A percentile compares a stretch with the other conserved stretches of the same genome.
Evolutionary conservation across 2,113 vertebrate genomes (phyloP).

Genomic region (Oncorhynchus mykiss): DNA sequence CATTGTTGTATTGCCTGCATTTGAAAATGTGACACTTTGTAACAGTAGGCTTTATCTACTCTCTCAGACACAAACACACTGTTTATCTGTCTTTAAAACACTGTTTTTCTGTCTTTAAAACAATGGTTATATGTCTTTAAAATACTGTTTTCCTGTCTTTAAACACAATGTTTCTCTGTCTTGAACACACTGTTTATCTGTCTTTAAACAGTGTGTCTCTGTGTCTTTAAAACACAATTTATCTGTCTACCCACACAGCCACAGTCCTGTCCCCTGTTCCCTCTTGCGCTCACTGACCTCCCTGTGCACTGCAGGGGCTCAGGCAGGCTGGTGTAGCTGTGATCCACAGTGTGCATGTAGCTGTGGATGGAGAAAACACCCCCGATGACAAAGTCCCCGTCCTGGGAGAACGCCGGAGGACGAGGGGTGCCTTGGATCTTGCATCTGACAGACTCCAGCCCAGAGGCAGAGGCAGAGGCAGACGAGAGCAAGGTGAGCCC

Average conservation of each 20-base stretch:
- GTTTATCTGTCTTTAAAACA: no score
- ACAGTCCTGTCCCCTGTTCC: not conserved
- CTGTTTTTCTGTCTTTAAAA: no score
- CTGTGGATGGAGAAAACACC: constrained; percentile 66
- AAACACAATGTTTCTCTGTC: no score
- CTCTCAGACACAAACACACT: no score
- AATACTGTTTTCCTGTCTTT: no score
- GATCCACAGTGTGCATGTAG: constrained; percentile 36
- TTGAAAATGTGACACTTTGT: no score
- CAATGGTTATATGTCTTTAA: no score
- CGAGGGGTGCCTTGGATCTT: constrained; percentile 40
- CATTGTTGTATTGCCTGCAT: not conserved
- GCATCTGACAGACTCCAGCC: constrained; percentile 33
- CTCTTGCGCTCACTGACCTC: constrained; percentile 57
- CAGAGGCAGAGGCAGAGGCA: constrained; percentile 11
- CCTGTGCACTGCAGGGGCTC: constrained; percentile 55
- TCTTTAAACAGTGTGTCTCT: not conserved
- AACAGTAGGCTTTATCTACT: no score
- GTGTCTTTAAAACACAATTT: not conserved
- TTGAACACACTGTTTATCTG: no score
- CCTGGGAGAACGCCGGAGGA: constrained; percentile 50
- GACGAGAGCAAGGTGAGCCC: not conserved
- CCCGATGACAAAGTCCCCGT: constrained; percentile 66
- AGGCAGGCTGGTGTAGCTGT: constrained; percentile 57
- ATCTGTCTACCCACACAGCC: not conserved